A percentile compares a stretch with the other conserved stretches of the same genome.
phyloP scores from a whole-genome alignment of 2,113 vertebrate genomes.

The Pseudopipra pipra region DNA sequence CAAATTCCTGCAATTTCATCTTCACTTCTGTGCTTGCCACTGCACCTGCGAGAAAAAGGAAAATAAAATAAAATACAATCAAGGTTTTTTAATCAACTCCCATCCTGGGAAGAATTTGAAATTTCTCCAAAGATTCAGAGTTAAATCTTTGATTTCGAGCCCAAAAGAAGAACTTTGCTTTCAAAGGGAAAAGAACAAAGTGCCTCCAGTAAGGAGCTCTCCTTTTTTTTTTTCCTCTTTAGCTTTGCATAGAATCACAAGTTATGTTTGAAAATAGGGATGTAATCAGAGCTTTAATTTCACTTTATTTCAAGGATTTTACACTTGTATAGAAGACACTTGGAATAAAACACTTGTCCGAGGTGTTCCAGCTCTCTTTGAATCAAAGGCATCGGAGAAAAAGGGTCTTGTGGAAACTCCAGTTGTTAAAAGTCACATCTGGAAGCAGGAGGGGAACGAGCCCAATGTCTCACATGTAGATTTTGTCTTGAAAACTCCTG shows the following conservation, averaged over 20 bases:
- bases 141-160: not conserved
- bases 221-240: not conserved
- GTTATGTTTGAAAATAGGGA: not conserved
- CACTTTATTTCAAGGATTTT: not conserved
- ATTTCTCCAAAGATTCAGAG: not conserved
- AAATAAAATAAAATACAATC: not conserved
- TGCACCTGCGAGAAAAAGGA: slow-evolving; percentile 78
- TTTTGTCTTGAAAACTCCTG: not conserved
- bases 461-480: not conserved
- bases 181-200: not conserved
- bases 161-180: not conserved
- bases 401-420: not conserved
- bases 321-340: not conserved
- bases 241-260: not conserved
- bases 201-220: not conserved
- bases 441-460: not conserved
- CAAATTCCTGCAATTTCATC: slow-evolving; percentile 97
- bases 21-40: slow-evolving; percentile 98
- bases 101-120: not conserved
- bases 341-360: not conserved
- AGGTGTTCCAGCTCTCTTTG: not conserved
- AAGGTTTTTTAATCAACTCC: not conserved
- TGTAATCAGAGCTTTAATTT: not conserved
- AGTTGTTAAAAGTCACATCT: slow-evolving; percentile 24
- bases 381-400: not conserved